Evolutionary conservation across 2,888 invertebrate species (phyloP).

Genomic region (Ernsta delagoae): DNA sequence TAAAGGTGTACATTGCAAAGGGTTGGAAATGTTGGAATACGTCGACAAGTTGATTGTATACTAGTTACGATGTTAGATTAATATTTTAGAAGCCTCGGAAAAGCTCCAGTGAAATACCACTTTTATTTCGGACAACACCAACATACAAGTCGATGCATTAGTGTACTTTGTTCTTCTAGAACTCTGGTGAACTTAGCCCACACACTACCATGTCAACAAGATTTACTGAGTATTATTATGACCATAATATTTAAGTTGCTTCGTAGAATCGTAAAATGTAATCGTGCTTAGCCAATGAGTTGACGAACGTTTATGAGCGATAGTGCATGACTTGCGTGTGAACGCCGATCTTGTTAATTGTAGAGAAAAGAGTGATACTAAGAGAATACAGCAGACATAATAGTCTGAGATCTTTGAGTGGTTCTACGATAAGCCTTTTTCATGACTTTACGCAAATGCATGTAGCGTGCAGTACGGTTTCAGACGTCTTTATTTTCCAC

Average conservation of each 20-base stretch:
- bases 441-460: not conserved
- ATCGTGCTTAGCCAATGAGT: not conserved
- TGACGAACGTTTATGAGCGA: conserved; percentile 41
- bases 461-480: not conserved
- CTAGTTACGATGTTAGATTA: not conserved
- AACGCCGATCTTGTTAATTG: conserved; percentile 8
- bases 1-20: conserved; percentile 8
- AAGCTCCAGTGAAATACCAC: too few relatives aligned
- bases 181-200: too few relatives aligned
- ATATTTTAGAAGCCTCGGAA: too few relatives aligned
- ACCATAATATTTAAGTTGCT: too few relatives aligned
- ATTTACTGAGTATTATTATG: too few relatives aligned
- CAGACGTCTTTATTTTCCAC: too few relatives aligned
- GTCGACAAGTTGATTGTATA: not conserved
- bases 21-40: conserved; percentile 18
- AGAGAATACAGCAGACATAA: not conserved
- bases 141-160: too few relatives aligned
- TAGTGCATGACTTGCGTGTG: conserved; percentile 66
- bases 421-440: not conserved
- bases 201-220: too few relatives aligned
- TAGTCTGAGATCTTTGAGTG: not conserved
- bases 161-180: too few relatives aligned
- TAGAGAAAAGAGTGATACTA: conserved; percentile 21
- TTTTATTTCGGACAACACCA: too few relatives aligned
- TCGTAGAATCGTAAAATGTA: not conserved